Evolutionary conservation across 2,797 vertebrate genomes (phyloP), one percentile per base, ranked within the genome.

Genomic region (Bovichtus diacanthus): DNA sequence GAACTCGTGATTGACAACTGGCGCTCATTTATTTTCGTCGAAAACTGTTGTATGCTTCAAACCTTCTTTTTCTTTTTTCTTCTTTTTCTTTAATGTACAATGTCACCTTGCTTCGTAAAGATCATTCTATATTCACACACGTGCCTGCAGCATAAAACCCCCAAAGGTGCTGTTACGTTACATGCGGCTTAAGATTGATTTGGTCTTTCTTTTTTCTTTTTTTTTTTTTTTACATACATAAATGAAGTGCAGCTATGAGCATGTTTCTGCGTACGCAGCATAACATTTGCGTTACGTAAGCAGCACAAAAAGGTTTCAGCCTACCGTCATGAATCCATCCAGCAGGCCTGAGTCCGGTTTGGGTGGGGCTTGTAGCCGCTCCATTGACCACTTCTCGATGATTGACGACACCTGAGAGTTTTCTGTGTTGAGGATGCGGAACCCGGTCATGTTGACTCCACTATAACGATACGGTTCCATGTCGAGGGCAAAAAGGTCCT

Each of bases 301-400:
- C 59, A 19, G 19, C 39, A 59, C 46, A 39, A 50, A 78, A 62
- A 23, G 4, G 7, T 63, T 79, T 29, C 15, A 9, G 67, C 88
- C 43, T 97, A 98, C 97, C 94, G 98, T 99, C 98, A 99, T 99
- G 95, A 99, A 98, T 95, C 98, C 98, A 93, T 99, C 98, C 95
- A 99, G 94, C 91, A 99, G 96, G 92, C 98, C 98, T 25, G 98
- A 99, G 87, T 99, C 97, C 0, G 98, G 96, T 90, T 98, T 98
- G 0, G 98, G 97, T 4, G 98, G 97, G 31, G 98, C 98, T 89
- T 99, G 98, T 53, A 99, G 93, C 59, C 98, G 91, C 92, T 99
- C 98, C 98, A 99, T 99, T 0, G 98, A 98, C 98, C 98, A 99
- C 85, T 99, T 99, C 93, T 99, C 98, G 49, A 99, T 97, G 87